Evolutionary conservation across 2,113 vertebrate genomes (phyloP), one percentile per base, ranked within the genome.

Genomic region (Vulpes vulpes): DNA sequence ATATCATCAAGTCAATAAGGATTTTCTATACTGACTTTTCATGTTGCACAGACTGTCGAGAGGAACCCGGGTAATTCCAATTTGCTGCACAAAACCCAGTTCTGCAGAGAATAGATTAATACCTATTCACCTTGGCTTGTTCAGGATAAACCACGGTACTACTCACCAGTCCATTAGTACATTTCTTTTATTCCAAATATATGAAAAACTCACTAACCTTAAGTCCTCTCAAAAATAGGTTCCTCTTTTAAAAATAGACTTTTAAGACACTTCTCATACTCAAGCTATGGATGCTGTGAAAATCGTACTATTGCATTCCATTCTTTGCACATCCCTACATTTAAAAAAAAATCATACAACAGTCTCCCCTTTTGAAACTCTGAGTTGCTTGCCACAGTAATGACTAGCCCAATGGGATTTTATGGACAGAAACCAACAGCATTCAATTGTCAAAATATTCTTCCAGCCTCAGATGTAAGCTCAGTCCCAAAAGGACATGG

Each of bases 1-100:
- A 51, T 57, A 95, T 94, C 93, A 89, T 92, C 96, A 95, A 95
- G 95, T 97, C 96, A 92, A 96, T 96, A 97, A 90, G 90, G 96
- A 94, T 97, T 97, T 97, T 96, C 97, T 85, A 91, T 65, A 85
- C 96, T 43, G 90, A 93, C 87, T 92, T 79, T 91, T 87, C 62
- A 87, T 30, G 76, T 96, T 93, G 53, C 51, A 51, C 73, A 86
- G 89, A 82, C 95, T 83, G 19, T 74, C 57, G 30, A 59, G 60
- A 86, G 83, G 92, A 96, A 94, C 79, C 43, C 22, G n/a, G 94
- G n/a, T 87, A 62, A 93, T 95, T 88, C 90, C 87, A 87, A 76
- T 88, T 95, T 96, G 94, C 89, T 95, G 23, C 59, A 89, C 69
- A 94, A 97, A 96, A 92, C 35, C 53, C 89, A 94, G 43, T 35